Base-by-base conservation (phyloP, 2,797 vertebrate species). In the Gobionotothen gibberifrons region DNA sequence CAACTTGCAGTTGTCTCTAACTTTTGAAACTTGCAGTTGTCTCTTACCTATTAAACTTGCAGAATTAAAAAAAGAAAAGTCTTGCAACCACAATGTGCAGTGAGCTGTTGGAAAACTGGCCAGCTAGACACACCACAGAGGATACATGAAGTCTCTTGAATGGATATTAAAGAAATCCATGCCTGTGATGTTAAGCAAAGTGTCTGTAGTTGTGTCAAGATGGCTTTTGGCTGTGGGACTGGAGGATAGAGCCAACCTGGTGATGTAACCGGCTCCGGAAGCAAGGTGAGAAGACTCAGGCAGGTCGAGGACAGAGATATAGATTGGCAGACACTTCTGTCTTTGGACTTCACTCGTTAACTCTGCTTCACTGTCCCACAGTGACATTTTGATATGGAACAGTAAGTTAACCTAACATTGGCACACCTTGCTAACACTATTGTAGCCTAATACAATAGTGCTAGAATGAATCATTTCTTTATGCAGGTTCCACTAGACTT, bases 281-380 rank as follows among this genome's bases (percentile, higher is more conserved):
- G 16, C 17, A 66, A 10, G 15, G 48, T 52, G 46, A 17, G 39
- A 66, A 77, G 52, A 60, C 64, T 3, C 42, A 63, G 60, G 32
- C 47, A 64, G 67, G 39, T 56, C 63, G 49, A 76, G 44, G 69
- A 57, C 69, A 44, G 55, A 69, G n/a, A 32, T 46, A 69, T 48
- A 69, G 56, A 40, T 59, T 84, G 68, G 59, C 17, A 17, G 55
- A 70, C 52, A 56, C 44, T 39, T 68, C n/a, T 42, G 36, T 55
- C 21, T 62, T 36, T 74, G 58, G 42, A 49, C 36, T 66, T 43
- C 67, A 79, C 40, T 74, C 32, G 21, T 14, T n/a, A 56, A 40
- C 49, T 36, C 8, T 6, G 16, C 12, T 16, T 11, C 11, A 3
- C 43, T 10, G 43, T 44, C 39, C n/a, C 43, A 29, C 7, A 1